phyloP scores from a whole-genome alignment of 2,888 invertebrate species.

The Drosophila infuscata region DNA sequence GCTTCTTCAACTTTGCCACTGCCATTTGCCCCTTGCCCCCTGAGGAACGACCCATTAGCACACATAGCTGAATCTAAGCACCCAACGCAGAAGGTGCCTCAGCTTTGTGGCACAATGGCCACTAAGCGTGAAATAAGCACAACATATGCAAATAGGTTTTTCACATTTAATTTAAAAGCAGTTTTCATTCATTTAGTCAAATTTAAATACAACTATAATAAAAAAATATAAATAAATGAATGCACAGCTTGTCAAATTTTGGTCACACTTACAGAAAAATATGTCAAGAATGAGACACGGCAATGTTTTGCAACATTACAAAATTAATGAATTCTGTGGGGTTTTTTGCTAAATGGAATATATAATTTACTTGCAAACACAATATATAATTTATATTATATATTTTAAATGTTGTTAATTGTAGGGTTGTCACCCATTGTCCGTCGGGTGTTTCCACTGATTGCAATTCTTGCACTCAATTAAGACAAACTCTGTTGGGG shows the following conservation, averaged over 20 bases:
- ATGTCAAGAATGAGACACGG: neutral
- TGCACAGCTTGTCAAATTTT: neutral
- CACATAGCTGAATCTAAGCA: constrained; percentile 32
- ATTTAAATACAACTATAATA: neutral
- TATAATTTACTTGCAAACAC: neutral
- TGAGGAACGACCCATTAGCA: constrained; percentile 49
- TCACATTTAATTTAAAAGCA: neutral
- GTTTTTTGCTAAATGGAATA: neutral
- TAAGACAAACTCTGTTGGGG: constrained; percentile 26
- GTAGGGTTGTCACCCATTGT: constrained; percentile 27
- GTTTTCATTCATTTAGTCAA: neutral
- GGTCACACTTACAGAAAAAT: neutral
- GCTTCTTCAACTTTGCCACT: constrained; percentile 6
- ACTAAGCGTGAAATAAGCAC: neutral
- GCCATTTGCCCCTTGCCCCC: neutral
- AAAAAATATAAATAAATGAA: neutral
- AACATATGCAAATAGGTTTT: neutral
- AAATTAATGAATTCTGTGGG: neutral
- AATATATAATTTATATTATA: neutral
- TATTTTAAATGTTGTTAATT: too few relatives aligned
- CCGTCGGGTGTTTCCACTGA: neutral
- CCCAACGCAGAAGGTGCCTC: constrained; percentile 3
- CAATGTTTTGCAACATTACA: neutral
- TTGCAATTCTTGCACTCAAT: constrained; percentile 43
- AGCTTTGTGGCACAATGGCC: constrained; percentile 38